These are phyloP conservation scores for Lepus timidus DNA, from an alignment of 2,113 vertebrate genomes.

Conservation along the genomic window DNA sequence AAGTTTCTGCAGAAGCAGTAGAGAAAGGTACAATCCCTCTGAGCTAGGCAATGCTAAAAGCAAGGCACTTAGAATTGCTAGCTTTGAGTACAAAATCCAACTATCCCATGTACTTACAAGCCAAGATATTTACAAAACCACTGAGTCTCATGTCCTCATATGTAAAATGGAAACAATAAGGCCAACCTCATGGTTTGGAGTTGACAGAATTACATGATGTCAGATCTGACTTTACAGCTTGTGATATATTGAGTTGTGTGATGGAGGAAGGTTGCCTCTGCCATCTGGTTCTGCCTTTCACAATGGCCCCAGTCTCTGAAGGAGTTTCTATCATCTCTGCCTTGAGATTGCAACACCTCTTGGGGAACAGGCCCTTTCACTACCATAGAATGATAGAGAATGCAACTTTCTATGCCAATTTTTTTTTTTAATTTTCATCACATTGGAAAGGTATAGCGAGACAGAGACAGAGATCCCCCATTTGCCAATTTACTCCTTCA, in stretches of 20 bases:
- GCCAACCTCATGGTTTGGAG: background rate
- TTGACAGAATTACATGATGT: background rate
- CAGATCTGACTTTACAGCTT: background rate
- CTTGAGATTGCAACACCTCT: background rate
- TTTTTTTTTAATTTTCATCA: background rate
- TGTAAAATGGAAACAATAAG: conserved; percentile 40
- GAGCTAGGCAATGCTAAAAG: background rate
- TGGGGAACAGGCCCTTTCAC: background rate
- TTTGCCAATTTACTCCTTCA: no score
- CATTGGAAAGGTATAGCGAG: no score
- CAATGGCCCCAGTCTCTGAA: background rate
- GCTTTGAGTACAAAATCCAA: conserved; percentile 46
- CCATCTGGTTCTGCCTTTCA: background rate
- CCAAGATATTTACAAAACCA: background rate
- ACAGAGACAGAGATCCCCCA: no score
- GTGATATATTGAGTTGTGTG: background rate
- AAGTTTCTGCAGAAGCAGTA: background rate
- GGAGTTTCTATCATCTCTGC: background rate
- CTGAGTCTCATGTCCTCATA: background rate
- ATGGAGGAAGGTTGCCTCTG: background rate
- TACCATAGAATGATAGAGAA: background rate
- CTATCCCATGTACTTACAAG: background rate
- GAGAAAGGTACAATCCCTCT: background rate
- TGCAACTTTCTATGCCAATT: background rate
- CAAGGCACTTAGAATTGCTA: background rate